Conservation (phyloP, 2,797 vertebrate species). For the Pseudochirops cupreus region DNA sequence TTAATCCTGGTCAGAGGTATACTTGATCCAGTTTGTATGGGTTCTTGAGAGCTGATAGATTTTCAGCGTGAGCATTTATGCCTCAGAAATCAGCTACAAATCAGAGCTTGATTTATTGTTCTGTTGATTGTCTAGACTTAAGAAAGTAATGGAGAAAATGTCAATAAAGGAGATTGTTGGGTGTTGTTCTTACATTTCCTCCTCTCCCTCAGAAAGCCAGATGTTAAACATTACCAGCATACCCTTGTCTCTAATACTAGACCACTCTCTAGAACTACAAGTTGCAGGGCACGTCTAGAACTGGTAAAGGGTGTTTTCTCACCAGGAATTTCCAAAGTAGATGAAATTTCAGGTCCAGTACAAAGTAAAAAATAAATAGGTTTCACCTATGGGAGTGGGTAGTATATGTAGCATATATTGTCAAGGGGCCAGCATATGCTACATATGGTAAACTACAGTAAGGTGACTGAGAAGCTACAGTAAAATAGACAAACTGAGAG, state of each 20-base stretch:
- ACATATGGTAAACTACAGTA: not conserved
- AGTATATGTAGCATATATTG: not conserved
- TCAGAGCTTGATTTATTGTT: not conserved
- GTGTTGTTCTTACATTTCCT: too few relatives aligned
- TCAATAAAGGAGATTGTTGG: not conserved
- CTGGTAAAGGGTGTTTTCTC: not conserved
- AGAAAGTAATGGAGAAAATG: not conserved
- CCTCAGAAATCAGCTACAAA: not conserved
- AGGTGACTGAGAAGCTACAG: not conserved
- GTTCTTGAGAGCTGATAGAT: not conserved
- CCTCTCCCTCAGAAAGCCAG: not conserved
- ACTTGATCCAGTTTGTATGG: not conserved
- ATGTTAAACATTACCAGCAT: not conserved
- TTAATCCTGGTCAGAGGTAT: not conserved
- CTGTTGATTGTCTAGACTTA: not conserved
- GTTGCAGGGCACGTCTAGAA: not conserved
- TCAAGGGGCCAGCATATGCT: not conserved
- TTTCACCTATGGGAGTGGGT: not conserved
- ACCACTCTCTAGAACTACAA: not conserved
- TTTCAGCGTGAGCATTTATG: not conserved
- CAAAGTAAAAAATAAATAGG: not conserved
- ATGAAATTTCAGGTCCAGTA: not conserved
- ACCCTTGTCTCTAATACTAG: not conserved
- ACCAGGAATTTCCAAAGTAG: not conserved
- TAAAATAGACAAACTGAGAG: not conserved